A percentile compares a stretch with the other conserved stretches of the same genome.
These are phyloP conservation scores for Hyposmocoma kahamanoa DNA, from an alignment of 1,140 invertebrate species.

Conservation along the genomic window DNA sequence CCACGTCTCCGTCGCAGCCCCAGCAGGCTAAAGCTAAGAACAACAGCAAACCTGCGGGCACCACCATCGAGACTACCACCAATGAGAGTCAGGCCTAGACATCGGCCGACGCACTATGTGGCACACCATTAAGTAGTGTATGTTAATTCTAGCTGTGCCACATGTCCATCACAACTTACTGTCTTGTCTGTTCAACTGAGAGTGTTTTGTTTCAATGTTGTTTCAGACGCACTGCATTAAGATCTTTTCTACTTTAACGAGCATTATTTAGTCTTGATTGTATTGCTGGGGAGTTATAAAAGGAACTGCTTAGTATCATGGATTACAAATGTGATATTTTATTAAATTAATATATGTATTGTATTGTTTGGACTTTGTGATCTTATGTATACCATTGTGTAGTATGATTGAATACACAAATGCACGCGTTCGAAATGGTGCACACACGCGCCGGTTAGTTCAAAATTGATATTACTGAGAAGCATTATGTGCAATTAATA, in stretches of 20 bases:
- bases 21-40: conserved; percentile 39
- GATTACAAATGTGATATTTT: conserved; percentile 67
- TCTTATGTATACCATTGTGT: conserved; percentile 22
- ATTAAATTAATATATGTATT: conserved; percentile 48
- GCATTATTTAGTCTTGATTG: conserved; percentile 18
- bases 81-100: conserved; percentile 70
- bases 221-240: conserved; percentile 19
- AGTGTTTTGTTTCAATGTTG: conserved; percentile 35
- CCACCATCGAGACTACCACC: conserved; percentile 59
- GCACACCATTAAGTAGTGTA: conserved; percentile 45
- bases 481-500: conserved; percentile 25
- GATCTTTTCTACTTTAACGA: conserved; percentile 18
- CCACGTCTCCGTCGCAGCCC: conserved; percentile 27
- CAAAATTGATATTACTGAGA: background rate
- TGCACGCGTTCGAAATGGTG: no score
- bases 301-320: conserved; percentile 61
- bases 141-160: conserved; percentile 44
- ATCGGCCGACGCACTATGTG: conserved; percentile 26
- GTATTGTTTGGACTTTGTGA: conserved; percentile 18
- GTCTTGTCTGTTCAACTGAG: conserved; percentile 42
- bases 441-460: no score
- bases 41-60: conserved; percentile 35
- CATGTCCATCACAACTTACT: conserved; percentile 29
- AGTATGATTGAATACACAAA: no score
- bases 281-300: conserved; percentile 31